Percentiles rank a stretch among this genome's conserved stretches.
Conservation (phyloP, 1,140 invertebrate genomes). For the Drosophila pallidifrons region DNA sequence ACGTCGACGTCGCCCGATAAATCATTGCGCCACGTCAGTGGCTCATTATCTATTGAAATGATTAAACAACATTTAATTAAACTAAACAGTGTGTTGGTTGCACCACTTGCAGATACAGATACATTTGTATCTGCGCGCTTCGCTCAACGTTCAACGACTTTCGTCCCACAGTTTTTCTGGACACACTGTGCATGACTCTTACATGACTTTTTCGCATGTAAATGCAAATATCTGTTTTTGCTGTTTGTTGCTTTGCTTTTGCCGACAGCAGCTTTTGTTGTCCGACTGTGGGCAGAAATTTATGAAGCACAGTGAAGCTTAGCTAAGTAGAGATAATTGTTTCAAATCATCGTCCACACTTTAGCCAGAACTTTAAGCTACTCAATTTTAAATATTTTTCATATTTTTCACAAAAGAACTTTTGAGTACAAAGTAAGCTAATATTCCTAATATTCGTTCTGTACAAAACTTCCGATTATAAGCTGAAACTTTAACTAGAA, state of each 20-base stretch:
- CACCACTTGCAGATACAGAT: constrained; percentile 25
- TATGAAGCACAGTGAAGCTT: constrained; percentile 51
- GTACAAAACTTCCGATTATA: no score
- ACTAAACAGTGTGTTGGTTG: constrained; percentile 53
- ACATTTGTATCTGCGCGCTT: constrained; percentile 5
- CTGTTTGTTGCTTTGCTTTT: constrained; percentile 40
- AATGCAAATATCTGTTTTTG: constrained; percentile 60
- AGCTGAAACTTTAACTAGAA: no score
- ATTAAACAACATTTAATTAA: constrained; percentile 83
- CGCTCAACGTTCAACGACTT: constrained; percentile 36
- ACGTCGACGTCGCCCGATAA: constrained; percentile 48
- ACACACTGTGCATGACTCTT: constrained; percentile 57
- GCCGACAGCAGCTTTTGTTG: constrained; percentile 39
- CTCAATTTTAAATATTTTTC: no score
- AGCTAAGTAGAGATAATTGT: background rate
- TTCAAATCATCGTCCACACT: background rate
- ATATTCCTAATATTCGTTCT: no score
- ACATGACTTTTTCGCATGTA: constrained; percentile 76
- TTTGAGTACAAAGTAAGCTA: no score
- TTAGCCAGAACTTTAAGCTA: background rate
- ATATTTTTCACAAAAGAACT: no score
- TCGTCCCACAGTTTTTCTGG: constrained; percentile 51
- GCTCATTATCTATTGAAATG: constrained; percentile 76
- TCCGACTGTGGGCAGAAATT: constrained; percentile 13
- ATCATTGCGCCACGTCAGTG: constrained; percentile 62